Percentiles rank a stretch among this genome's conserved stretches.
These are phyloP conservation scores for Gryllus longicercus DNA, from an alignment of 2,888 invertebrate genomes.

Conservation along the genomic window DNA sequence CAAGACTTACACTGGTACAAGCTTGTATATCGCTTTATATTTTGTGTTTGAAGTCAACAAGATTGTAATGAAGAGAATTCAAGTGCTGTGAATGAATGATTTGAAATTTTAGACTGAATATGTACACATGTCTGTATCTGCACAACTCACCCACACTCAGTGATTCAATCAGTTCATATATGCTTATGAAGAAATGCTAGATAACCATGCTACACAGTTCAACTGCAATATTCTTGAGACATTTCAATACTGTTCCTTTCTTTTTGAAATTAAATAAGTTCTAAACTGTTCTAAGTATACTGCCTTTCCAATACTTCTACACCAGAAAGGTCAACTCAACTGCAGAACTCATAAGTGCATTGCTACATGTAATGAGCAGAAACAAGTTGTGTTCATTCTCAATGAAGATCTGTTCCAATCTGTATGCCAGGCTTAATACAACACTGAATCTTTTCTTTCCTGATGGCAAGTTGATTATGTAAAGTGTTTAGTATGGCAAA, in stretches of 20 bases:
- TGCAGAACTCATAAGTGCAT: neutral
- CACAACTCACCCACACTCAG: neutral
- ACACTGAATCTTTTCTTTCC: too few relatives aligned
- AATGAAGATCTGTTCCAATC: neutral
- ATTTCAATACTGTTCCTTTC: constrained; percentile 4
- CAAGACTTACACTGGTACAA: too few relatives aligned
- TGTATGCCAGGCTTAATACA: neutral
- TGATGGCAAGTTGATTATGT: too few relatives aligned
- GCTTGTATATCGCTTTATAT: neutral
- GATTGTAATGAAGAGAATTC: neutral
- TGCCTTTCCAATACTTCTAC: neutral
- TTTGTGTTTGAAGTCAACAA: neutral
- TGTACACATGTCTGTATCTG: neutral
- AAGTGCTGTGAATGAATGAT: neutral
- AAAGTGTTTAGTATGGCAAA: neutral
- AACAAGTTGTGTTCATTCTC: neutral
- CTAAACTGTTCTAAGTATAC: neutral
- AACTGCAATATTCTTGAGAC: neutral
- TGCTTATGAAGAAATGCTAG: neutral
- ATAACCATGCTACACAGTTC: neutral
- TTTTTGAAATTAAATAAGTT: neutral
- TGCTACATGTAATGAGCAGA: neutral
- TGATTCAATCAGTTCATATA: neutral
- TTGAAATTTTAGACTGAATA: neutral
- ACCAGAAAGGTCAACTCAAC: neutral